Evolutionary conservation across 2,797 vertebrate species (phyloP), one percentile per base, ranked within the genome.

Genomic region (Arnoldichthys spilopterus): DNA sequence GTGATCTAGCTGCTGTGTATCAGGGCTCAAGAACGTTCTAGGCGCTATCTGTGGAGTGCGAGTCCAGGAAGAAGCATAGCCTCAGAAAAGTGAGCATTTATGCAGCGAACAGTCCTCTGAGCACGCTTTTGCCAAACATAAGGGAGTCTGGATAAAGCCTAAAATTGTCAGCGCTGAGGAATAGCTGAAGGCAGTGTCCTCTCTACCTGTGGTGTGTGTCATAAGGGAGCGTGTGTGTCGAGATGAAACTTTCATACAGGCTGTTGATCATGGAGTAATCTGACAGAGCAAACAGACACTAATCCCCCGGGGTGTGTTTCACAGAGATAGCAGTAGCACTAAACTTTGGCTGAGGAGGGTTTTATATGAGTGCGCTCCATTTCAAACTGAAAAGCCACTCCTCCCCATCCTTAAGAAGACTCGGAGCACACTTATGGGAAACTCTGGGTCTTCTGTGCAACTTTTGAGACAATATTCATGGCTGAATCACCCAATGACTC

Each of bases 301-400:
- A 85, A 82, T 85, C 81, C 83, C 72, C 69, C 72, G 56, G 76
- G 49, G 82, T 83, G 72, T 79, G 83, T 83, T 78, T 83, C 68
- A 70, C 45, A 7, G 83, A 78, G 78, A 56, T 85, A 86, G 82
- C 80, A 74, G 76, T 82, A 81, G 82, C 34, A 4, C 34, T 66
- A 66, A 88, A 85, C 81, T 81, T 84, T 84, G 76, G 75, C 86
- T 40, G 79, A 66, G 24, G 8, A 56, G 78, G 66, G 80, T 71
- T 86, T 90, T 82, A 73, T 40, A 78, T 75, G 82, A 86, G 74
- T 88, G 84, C 82, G 87, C 83, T 87, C 82, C 79, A 86, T 90
- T 89, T 91, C 69, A 80, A 88, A 88, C 87, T 85, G 84, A 86
- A 88, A 90, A 82, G 85, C 58, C 32, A 56, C 71, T 82, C n/a